These are phyloP conservation scores for Thyatira batis DNA, from an alignment of 2,888 invertebrate species.

Conservation along the genomic window DNA sequence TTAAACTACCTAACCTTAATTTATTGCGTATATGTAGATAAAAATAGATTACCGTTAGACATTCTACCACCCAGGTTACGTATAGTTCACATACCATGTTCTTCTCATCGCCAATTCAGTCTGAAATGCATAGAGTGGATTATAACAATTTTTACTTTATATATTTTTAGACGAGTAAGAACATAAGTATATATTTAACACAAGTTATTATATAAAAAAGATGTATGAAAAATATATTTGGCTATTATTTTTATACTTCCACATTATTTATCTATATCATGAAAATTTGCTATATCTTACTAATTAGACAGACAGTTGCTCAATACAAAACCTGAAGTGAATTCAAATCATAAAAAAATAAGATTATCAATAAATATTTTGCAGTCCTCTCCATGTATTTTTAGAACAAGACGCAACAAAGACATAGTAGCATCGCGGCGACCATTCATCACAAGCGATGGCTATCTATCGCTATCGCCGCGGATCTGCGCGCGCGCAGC, in stretches of 20 bases:
- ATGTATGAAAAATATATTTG: no score
- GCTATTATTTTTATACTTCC: no score
- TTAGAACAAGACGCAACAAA: constrained; percentile 46
- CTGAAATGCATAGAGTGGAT: neutral
- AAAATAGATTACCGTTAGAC: constrained; percentile 1
- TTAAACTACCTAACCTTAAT: no score
- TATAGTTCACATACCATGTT: constrained; percentile 1
- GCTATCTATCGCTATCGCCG: constrained; percentile 54
- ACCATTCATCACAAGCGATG: constrained; percentile 66
- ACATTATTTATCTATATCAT: no score
- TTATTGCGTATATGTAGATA: neutral
- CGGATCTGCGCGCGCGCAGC: constrained; percentile 48
- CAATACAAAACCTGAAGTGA: no score
- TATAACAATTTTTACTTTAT: neutral
- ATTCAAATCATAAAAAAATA: neutral
- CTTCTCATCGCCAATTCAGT: neutral
- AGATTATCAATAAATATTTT: neutral
- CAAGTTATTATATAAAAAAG: no score
- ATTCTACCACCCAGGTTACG: constrained; percentile 5
- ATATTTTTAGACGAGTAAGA: no score
- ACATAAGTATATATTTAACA: no score
- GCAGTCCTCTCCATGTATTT: constrained; percentile 25
- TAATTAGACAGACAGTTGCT: no score
- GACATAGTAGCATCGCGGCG: constrained; percentile 52
- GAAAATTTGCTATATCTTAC: no score